Percentiles rank a stretch among this genome's conserved stretches.
phyloP scores from a whole-genome alignment of 2,113 vertebrate species.

The Chelonoidis abingdonii region DNA sequence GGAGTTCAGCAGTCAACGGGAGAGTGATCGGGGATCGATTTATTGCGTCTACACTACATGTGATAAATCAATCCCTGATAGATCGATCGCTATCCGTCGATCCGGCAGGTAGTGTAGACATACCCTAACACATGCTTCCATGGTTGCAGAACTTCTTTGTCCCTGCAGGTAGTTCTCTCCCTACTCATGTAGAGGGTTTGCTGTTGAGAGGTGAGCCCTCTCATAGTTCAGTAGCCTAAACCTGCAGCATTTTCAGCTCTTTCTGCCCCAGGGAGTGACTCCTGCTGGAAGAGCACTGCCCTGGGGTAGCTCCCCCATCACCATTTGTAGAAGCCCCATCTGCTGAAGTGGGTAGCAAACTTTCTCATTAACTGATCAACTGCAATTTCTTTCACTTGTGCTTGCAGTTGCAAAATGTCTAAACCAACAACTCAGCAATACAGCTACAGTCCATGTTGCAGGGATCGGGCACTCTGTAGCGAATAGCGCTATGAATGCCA shows the following conservation, averaged over 20 bases:
- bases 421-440: background rate
- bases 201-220: background rate
- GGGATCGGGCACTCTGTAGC: background rate
- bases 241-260: background rate
- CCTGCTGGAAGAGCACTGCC: background rate
- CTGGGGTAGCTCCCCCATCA: background rate
- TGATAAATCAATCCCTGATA: too few species aligned
- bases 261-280: background rate
- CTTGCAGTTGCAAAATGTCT: background rate
- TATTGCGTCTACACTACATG: too few species aligned
- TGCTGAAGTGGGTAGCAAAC: slow-evolving; percentile 9
- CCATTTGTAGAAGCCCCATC: slow-evolving; percentile 3
- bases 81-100: too few species aligned
- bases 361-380: slow-evolving; percentile 37
- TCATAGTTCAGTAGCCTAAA: background rate
- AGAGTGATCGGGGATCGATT: too few species aligned
- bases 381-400: slow-evolving; percentile 27
- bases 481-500: background rate
- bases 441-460: background rate
- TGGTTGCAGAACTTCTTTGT: background rate
- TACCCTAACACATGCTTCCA: background rate
- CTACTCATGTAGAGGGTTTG: background rate
- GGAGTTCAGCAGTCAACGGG: too few species aligned
- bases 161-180: background rate
- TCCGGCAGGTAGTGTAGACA: too few species aligned